Conservation (phyloP, 2,888 invertebrate species). For the Ophion obscuratus region DNA sequence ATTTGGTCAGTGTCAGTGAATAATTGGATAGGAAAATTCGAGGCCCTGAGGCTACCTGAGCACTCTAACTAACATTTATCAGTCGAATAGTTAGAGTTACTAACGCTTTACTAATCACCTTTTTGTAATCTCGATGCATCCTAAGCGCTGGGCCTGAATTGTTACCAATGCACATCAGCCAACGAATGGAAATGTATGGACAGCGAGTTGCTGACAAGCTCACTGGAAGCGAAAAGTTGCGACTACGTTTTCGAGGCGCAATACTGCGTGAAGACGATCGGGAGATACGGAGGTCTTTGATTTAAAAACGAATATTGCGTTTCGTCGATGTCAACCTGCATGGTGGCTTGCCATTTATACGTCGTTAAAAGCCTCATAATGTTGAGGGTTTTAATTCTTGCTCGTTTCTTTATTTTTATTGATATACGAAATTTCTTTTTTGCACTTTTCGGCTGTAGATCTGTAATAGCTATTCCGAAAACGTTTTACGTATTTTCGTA, state of each 20-base stretch:
- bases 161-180: slow-evolving; percentile 92
- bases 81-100: not conserved
- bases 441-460: too few relatives aligned
- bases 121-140: slow-evolving; percentile 15
- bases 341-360: not conserved
- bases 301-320: slow-evolving; percentile 29
- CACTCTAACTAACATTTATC: slow-evolving; percentile 5
- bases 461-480: too few relatives aligned
- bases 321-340: slow-evolving; percentile 37
- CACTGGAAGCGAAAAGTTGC: slow-evolving; percentile 88
- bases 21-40: not conserved
- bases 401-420: not conserved
- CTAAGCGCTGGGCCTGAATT: slow-evolving; percentile 85
- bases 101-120: slow-evolving; percentile 44
- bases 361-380: not conserved
- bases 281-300: slow-evolving; percentile 81
- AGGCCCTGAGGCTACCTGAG: not conserved
- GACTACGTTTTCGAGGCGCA: slow-evolving; percentile 91
- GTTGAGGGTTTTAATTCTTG: not conserved
- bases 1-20: not conserved
- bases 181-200: slow-evolving; percentile 86
- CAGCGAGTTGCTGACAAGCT: slow-evolving; percentile 88
- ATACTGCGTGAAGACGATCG: slow-evolving; percentile 92
- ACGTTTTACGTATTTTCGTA: not conserved
- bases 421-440: too few relatives aligned